Base-by-base conservation (phyloP, 64 coral and sea anemone species). In the Pachyseris speciosa region DNA sequence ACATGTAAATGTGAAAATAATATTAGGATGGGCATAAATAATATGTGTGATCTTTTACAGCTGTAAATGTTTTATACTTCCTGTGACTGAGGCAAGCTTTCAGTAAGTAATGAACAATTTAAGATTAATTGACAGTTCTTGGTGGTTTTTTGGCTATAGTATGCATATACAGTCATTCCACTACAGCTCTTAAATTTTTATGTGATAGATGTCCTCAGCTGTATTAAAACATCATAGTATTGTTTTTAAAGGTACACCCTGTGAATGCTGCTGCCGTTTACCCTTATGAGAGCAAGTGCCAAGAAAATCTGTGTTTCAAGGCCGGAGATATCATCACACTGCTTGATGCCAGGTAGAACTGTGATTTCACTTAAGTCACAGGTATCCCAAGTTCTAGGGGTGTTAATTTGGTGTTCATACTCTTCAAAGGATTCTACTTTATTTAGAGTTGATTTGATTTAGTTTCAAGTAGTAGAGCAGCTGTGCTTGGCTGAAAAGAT, bases 301-400 rank as follows among this genome's bases (percentile, higher is more conserved):
- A 80, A 80, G 76, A 89, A 40, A 96, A 90, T 40, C 85, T 96
- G 17, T 52, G 61, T 42, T 96, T 96, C 55, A 20, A 84, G 27
- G 86, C 89, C 40, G 94, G 94, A 47, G 91, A 96, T 69, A 89
- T 78, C 17, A 79, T 96, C 22, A 93, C 94, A 4, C 68, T 96
- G 2, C 74, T 96, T 66, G 91, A 96, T 78, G 91, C 94, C 66
- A 93, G 91, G 94, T 96, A 85, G 37, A 64, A 47, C 19, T 30
- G 9, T 4, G 31, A 12, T 37, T 26, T 22, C 17, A 20, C 3
- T 13, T 16, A 57, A 16, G 11, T 65, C 25, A 30, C 6, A 69
- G 36, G 7, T 33, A 2, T 30, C 5, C 20, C 29, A 30, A 65
- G 5, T 7, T 4, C 5, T 30, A 7, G 29, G 29, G 61, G 4